These are phyloP conservation scores for Globicephala melas DNA, from an alignment of 2,113 vertebrate species.

Conservation along the genomic window DNA sequence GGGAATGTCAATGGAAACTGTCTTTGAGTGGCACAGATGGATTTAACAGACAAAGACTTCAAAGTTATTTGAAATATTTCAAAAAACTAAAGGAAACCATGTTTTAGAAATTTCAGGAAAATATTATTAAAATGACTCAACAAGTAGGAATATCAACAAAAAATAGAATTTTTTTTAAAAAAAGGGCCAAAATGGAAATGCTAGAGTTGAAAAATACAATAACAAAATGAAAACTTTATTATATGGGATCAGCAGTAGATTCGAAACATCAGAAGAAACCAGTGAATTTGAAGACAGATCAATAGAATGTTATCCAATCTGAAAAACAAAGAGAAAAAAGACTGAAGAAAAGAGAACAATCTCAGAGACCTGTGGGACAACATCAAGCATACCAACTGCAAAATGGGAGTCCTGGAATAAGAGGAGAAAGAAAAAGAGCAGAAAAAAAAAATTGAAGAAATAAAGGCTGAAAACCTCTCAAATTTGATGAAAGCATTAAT, in stretches of 20 bases:
- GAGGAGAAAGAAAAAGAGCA: neutral
- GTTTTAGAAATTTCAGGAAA: constrained; percentile 57
- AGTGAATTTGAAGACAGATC: neutral
- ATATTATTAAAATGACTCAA: constrained; percentile 60
- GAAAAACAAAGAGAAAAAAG: neutral
- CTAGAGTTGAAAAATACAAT: neutral
- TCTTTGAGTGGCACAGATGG: neutral
- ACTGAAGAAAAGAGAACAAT: neutral
- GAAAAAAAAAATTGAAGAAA: neutral
- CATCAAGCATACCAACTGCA: neutral
- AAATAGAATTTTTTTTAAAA: neutral
- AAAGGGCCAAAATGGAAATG: constrained; percentile 14
- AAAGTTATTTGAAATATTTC: constrained; percentile 48
- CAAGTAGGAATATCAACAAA: constrained; percentile 43
- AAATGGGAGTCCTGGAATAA: neutral
- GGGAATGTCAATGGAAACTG: neutral
- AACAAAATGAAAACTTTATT: neutral
- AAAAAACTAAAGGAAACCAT: constrained; percentile 13
- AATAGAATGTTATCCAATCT: neutral
- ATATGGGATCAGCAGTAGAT: neutral
- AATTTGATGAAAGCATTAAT: constrained; percentile 9
- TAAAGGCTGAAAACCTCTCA: neutral
- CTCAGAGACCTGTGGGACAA: neutral
- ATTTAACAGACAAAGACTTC: constrained; percentile 45
- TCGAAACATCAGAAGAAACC: neutral